Evolutionary conservation across 2,113 vertebrate species (phyloP).

Genomic region (Nerophis ophidion): DNA sequence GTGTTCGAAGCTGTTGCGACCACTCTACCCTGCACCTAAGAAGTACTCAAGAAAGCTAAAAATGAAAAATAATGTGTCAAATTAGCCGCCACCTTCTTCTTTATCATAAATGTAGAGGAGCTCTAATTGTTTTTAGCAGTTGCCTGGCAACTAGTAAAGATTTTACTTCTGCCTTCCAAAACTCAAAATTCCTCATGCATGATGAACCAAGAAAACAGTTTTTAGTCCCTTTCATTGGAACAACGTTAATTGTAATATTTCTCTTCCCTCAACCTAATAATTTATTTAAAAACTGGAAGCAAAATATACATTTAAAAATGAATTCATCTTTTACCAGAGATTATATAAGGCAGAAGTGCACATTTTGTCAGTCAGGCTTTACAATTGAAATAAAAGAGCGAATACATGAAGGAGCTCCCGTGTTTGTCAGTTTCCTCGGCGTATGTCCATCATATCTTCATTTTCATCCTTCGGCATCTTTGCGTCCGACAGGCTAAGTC

Average conservation of each 20-base stretch:
- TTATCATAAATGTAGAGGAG: not conserved
- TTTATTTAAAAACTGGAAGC: too few relatives aligned
- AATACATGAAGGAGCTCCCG: constrained; percentile 1
- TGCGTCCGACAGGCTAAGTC: not conserved
- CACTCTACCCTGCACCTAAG: too few relatives aligned
- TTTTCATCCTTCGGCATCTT: constrained; percentile 13
- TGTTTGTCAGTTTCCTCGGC: constrained; percentile 10
- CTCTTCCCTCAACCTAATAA: too few relatives aligned
- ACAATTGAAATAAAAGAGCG: constrained; percentile 24
- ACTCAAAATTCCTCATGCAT: too few relatives aligned
- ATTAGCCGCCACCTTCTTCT: not conserved
- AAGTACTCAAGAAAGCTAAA: not conserved
- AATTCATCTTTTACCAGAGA: not conserved
- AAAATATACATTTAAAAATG: too few relatives aligned
- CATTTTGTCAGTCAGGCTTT: constrained; percentile 51
- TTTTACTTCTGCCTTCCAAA: not conserved
- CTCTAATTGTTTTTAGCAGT: not conserved
- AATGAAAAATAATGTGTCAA: not conserved
- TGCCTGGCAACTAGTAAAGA: too few relatives aligned
- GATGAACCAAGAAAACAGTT: too few relatives aligned
- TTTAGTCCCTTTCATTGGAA: too few relatives aligned
- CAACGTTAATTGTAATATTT: too few relatives aligned
- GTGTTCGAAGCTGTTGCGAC: too few relatives aligned
- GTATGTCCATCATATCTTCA: constrained; percentile 45
- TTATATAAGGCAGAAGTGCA: constrained; percentile 50